phyloP scores from a whole-genome alignment of 1,140 invertebrate species.

The Aphis gossypii region DNA sequence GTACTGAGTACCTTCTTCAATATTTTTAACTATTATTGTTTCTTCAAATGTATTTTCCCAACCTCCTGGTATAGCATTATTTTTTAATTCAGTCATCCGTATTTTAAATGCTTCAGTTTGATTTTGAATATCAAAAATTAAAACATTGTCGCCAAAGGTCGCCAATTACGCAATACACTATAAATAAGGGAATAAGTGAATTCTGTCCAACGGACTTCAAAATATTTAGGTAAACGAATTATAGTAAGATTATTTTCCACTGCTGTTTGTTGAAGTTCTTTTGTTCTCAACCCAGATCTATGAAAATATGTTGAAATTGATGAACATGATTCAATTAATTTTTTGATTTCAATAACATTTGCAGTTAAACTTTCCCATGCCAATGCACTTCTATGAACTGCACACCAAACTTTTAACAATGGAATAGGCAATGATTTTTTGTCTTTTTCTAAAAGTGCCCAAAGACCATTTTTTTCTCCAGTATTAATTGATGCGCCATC shows the following conservation, averaged over 20 bases:
- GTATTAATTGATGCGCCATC: background rate
- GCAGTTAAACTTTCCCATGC: slow-evolving; percentile 1
- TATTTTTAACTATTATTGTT: background rate
- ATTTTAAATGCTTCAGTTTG: background rate
- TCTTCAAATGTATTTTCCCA: slow-evolving; percentile 18
- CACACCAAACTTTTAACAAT: background rate
- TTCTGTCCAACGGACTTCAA: background rate
- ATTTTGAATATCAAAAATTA: background rate
- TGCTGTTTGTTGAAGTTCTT: background rate
- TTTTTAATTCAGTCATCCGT: background rate
- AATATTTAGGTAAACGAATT: background rate
- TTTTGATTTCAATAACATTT: background rate
- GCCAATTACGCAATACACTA: background rate
- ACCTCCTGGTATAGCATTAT: background rate
- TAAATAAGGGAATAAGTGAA: background rate
- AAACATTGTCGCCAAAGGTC: background rate
- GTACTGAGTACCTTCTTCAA: background rate
- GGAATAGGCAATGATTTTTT: background rate
- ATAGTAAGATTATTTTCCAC: background rate
- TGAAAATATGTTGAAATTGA: background rate
- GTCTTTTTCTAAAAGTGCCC: background rate
- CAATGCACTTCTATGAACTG: background rate
- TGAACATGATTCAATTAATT: background rate
- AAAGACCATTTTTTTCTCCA: background rate
- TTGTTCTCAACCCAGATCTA: background rate